These are phyloP conservation scores for Bhutanitis thaidina DNA, from an alignment of 2,888 invertebrate species.

Conservation along the genomic window DNA sequence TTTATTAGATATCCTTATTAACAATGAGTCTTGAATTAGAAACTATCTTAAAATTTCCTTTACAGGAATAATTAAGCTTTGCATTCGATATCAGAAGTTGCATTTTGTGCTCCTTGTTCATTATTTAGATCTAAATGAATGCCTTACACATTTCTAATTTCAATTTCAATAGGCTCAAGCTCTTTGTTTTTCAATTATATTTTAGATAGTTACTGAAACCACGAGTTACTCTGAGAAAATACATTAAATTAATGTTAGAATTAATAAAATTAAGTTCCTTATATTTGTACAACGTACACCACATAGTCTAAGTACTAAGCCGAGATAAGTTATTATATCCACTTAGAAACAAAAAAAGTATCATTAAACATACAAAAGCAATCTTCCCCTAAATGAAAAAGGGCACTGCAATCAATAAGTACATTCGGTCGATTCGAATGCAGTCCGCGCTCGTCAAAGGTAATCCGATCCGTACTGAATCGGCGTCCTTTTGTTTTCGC, in stretches of 20 bases:
- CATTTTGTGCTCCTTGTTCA: neutral
- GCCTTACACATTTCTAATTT: neutral
- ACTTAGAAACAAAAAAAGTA: neutral
- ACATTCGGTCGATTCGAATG: slow-evolving; percentile 55
- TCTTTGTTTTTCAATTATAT: too few species aligned
- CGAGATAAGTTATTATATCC: too few species aligned
- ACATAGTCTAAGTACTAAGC: too few species aligned
- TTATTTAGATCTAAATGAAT: slow-evolving; percentile 13
- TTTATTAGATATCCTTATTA: too few species aligned
- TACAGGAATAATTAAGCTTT: slow-evolving; percentile 68
- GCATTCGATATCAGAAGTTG: slow-evolving; percentile 25
- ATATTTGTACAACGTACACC: too few species aligned
- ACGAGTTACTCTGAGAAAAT: too few species aligned
- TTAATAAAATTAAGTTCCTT: too few species aligned
- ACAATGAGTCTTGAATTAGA: too few species aligned
- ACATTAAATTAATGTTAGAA: too few species aligned
- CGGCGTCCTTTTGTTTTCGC: slow-evolving; percentile 74
- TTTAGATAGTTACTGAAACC: too few species aligned
- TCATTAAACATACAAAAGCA: slow-evolving; percentile 14
- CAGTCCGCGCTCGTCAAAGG: slow-evolving; percentile 67
- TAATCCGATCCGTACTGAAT: slow-evolving; percentile 65
- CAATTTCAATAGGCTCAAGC: too few species aligned
- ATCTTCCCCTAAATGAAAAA: slow-evolving; percentile 27
- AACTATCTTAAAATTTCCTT: slow-evolving; percentile 30
- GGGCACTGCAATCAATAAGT: slow-evolving; percentile 41